These are phyloP conservation scores for Apostichopus japonicus DNA, from an alignment of 35 echinoderm and acorn worm species.

Conservation along the genomic window DNA sequence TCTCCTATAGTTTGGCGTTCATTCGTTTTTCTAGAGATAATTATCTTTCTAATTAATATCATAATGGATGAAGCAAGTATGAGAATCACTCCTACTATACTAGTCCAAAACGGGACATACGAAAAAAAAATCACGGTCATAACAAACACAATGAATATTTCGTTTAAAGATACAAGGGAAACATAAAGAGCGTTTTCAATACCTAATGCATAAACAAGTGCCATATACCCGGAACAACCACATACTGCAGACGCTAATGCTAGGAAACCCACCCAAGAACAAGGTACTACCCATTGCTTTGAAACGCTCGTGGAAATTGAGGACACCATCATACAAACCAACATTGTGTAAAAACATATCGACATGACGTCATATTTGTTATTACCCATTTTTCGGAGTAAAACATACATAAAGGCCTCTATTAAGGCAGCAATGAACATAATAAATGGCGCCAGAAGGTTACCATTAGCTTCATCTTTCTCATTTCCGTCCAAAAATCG, in stretches of 20 bases:
- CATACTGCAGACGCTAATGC: neutral
- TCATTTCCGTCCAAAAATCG: neutral
- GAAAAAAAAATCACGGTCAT: neutral
- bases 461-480: neutral
- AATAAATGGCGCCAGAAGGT: neutral
- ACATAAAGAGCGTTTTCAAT: slow-evolving; percentile 40
- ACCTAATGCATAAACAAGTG: neutral
- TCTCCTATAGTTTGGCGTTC: neutral
- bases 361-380: neutral
- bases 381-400: slow-evolving; percentile 37
- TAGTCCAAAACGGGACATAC: slow-evolving; percentile 1
- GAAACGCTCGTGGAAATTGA: neutral
- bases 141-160: slow-evolving; percentile 8
- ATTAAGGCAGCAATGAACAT: neutral
- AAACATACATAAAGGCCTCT: neutral
- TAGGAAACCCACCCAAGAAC: neutral
- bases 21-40: neutral
- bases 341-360: neutral
- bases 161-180: slow-evolving; percentile 16
- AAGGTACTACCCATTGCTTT: neutral
- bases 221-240: neutral
- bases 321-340: neutral
- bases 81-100: neutral
- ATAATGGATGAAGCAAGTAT: slow-evolving; percentile 21
- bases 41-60: neutral